Evolutionary conservation across 2,113 vertebrate genomes (phyloP).

Genomic region (Poeciliopsis turrubarensis): DNA sequence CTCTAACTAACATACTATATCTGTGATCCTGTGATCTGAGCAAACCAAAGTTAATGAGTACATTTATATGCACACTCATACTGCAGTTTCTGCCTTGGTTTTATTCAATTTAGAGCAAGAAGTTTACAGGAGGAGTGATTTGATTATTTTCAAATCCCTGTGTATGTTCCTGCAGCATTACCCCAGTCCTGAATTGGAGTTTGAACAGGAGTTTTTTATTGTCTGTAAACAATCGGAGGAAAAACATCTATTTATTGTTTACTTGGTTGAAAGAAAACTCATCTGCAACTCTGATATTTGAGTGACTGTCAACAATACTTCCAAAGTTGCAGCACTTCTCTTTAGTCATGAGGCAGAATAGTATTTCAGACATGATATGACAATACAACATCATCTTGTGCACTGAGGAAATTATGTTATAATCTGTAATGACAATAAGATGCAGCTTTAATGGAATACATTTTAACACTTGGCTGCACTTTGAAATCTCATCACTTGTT

Average conservation of each 20-base stretch:
- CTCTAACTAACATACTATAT: neutral
- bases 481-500: constrained; percentile 13
- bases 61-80: constrained; percentile 16
- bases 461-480: constrained; percentile 7
- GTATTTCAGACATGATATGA: constrained; percentile 3
- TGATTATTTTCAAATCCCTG: neutral
- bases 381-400: constrained; percentile 1
- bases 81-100: neutral
- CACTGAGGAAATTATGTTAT: neutral
- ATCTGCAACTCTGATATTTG: neutral
- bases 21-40: constrained; percentile 1
- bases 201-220: neutral
- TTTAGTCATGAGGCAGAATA: neutral
- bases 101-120: constrained; percentile 9
- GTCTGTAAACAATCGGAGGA: neutral
- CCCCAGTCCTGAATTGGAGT: neutral
- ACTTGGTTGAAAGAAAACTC: neutral
- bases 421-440: constrained; percentile 13
- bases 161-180: neutral
- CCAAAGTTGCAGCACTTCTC: neutral
- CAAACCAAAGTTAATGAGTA: constrained; percentile 1
- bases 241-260: neutral
- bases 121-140: constrained; percentile 1
- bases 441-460: constrained; percentile 4
- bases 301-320: neutral